A percentile compares a stretch with the other conserved stretches of the same genome.
Conservation (phyloP, 2,113 vertebrate species). For the Ranitomeya variabilis region DNA sequence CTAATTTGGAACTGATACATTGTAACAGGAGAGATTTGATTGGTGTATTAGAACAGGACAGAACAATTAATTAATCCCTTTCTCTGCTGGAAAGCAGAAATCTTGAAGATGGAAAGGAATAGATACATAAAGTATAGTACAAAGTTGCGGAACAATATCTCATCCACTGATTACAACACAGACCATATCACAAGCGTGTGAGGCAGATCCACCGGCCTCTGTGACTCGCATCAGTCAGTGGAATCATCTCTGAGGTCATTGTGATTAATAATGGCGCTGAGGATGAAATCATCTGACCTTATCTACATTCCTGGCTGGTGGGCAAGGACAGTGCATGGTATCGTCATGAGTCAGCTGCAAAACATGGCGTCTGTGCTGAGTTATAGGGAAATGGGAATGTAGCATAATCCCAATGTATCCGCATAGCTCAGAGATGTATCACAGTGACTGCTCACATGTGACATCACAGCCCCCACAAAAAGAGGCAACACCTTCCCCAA, state of each 20-base stretch:
- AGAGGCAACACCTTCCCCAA: background rate
- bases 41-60: no score
- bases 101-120: no score
- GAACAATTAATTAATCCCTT: no score
- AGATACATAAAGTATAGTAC: no score
- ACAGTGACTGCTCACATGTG: background rate
- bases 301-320: background rate
- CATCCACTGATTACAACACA: background rate
- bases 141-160: background rate
- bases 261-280: conserved; percentile 3
- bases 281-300: conserved; percentile 10
- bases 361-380: background rate
- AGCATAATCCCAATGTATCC: background rate
- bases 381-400: background rate
- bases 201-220: background rate
- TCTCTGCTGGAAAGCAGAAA: no score
- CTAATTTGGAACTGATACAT: no score
- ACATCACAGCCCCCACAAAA: background rate
- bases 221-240: background rate
- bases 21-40: no score
- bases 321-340: background rate
- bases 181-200: background rate
- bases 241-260: background rate
- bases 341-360: background rate
- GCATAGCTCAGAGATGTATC: background rate